Conservation (phyloP, 2,113 vertebrate genomes). For the Lepus timidus region DNA sequence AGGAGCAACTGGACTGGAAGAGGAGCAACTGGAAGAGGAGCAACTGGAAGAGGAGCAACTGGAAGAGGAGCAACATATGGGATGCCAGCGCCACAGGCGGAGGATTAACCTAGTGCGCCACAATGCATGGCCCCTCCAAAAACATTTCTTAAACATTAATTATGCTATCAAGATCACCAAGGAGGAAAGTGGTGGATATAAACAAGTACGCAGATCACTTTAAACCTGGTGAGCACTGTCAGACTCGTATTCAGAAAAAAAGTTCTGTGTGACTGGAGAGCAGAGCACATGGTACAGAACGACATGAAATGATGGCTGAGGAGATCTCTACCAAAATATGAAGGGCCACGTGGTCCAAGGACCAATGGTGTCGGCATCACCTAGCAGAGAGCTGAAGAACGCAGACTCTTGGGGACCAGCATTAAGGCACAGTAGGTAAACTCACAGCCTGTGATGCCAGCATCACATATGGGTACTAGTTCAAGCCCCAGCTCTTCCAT, state of each 20-base stretch:
- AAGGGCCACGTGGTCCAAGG: not conserved
- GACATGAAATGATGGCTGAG: not conserved
- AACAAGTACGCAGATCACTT: not conserved
- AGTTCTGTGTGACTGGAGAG: not conserved
- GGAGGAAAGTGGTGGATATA: not conserved
- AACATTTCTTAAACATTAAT: not conserved
- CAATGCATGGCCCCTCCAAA: not conserved
- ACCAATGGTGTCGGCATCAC: not conserved
- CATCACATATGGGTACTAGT: no score
- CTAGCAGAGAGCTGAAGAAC: not conserved
- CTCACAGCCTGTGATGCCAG: no score
- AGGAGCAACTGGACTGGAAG: no score
- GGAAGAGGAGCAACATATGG: no score
- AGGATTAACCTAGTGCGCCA: no score
- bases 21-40: no score
- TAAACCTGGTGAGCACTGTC: not conserved
- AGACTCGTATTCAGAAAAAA: not conserved
- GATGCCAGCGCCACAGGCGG: no score
- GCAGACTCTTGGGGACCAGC: not conserved
- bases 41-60: no score
- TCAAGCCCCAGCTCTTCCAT: no score
- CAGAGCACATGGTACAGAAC: not conserved
- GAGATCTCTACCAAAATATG: not conserved
- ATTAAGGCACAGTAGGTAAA: no score
- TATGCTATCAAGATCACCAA: slow-evolving; percentile 12